A percentile compares a stretch with the other conserved stretches of the same genome.
These are phyloP conservation scores for Drosophila borealis DNA, from an alignment of 2,888 invertebrate genomes.

Conservation along the genomic window DNA sequence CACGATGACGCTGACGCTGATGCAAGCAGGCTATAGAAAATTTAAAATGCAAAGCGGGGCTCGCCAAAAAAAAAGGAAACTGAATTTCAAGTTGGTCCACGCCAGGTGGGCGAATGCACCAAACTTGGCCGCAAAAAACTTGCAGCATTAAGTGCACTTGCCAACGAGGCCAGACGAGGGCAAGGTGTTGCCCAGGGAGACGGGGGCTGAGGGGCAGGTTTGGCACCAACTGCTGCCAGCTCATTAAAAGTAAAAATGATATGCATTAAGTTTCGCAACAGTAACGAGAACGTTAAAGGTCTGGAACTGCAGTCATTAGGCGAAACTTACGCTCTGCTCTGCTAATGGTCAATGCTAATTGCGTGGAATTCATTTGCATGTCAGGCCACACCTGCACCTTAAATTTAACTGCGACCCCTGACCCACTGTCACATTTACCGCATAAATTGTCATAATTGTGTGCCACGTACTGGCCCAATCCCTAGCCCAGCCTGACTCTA, in stretches of 20 bases:
- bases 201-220: background rate
- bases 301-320: conserved; percentile 66
- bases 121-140: conserved; percentile 65
- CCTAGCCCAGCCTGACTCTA: conserved; percentile 18
- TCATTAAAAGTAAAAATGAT: conserved; percentile 77
- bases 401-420: background rate
- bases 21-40: conserved; percentile 28
- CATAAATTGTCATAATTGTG: conserved; percentile 76
- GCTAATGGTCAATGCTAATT: conserved; percentile 78
- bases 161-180: conserved; percentile 25
- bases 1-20: conserved; percentile 18
- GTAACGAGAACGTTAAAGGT: conserved; percentile 63
- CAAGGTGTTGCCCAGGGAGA: no score
- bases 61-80: conserved; percentile 32
- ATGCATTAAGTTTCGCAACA: conserved; percentile 72
- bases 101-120: conserved; percentile 60
- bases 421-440: conserved; percentile 41
- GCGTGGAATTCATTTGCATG: conserved; percentile 68
- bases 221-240: conserved; percentile 57
- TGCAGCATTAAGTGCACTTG: conserved; percentile 76
- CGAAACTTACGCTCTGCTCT: conserved; percentile 45
- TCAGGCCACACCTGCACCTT: conserved; percentile 18
- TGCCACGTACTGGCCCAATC: conserved; percentile 27
- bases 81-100: conserved; percentile 62
- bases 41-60: conserved; percentile 73